Evolutionary conservation across 2,797 vertebrate species (phyloP).

Genomic region (Chelmon rostratus): DNA sequence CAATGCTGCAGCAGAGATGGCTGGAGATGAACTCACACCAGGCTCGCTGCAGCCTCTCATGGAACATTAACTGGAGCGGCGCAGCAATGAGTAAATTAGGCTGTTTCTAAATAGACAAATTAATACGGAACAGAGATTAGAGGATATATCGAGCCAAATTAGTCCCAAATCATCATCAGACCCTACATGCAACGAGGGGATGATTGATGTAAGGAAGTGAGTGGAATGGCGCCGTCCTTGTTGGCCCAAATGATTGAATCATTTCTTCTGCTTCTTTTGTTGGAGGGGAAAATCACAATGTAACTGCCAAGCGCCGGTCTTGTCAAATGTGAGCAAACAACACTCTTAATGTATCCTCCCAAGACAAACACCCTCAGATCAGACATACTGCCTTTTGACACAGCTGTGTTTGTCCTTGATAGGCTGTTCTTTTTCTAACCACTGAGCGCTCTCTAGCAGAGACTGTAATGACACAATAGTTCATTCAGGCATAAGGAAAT

Average conservation of each 20-base stretch:
- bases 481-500: slow-evolving; percentile 56
- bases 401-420: slow-evolving; percentile 58
- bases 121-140: slow-evolving; percentile 49
- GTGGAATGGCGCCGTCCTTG: slow-evolving; percentile 34
- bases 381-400: slow-evolving; percentile 20
- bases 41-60: slow-evolving; percentile 4
- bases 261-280: slow-evolving; percentile 40
- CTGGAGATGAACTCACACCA: slow-evolving; percentile 16
- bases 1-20: background rate
- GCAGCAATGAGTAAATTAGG: slow-evolving; percentile 28
- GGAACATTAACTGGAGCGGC: slow-evolving; percentile 37
- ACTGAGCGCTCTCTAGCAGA: slow-evolving; percentile 13
- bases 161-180: slow-evolving; percentile 47
- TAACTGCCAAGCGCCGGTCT: slow-evolving; percentile 8
- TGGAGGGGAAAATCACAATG: slow-evolving; percentile 15
- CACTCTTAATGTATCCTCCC: slow-evolving; percentile 11
- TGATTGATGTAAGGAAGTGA: slow-evolving; percentile 60
- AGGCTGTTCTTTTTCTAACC: slow-evolving; percentile 3
- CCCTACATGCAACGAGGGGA: slow-evolving; percentile 20
- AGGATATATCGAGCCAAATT: slow-evolving; percentile 48
- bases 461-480: slow-evolving; percentile 31
- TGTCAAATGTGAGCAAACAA: slow-evolving; percentile 40
- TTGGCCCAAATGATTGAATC: slow-evolving; percentile 44
- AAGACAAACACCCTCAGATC: slow-evolving; percentile 30
- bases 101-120: slow-evolving; percentile 49